Evolutionary conservation across 2,888 invertebrate genomes (phyloP), one percentile per base, ranked within the genome.

Genomic region (Dichetophora obliterata): DNA sequence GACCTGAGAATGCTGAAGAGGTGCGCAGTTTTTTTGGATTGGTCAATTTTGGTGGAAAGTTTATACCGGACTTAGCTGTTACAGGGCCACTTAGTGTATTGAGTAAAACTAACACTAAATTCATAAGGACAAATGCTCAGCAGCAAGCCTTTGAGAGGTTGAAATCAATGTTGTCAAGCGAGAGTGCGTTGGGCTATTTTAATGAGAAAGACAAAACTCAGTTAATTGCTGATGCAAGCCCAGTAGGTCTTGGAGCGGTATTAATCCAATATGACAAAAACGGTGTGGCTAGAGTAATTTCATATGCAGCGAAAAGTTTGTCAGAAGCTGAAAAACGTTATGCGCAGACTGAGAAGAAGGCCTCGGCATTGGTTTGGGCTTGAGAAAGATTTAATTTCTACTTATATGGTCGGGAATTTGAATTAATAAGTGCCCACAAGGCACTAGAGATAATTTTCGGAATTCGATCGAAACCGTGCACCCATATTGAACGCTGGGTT

Each of bases 361-460:
- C 85, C 4, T 80, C 87, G 5, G 83, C 85, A 14, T 77, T 88
- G 6, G 81, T 88, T 88, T 75, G 83, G 81, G 88, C 85, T 4
- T 83, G 87, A 11, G 84, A 86, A 69, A 82, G 83, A 72, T 90
- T 90, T 79, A 83, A 88, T 73, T 80, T 83, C 14, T 90, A 86
- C 76, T 37, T 90, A 1, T 85, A 80, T 78, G 90, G 90, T 0
- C 81, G 85, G 16, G 79, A 83, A 6, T 90, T 90, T 79, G 85
- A 84, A 0, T n/a, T 71, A n/a, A 54, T 71, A 50, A 54, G 54
- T 9, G 71, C 57, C 34, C 71, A 71, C 37, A 71, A 71, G 24
- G 54, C 71, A 27, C 14, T 71, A 54, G 71, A 71, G 22, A 71
- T 54, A n/a, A 71, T 71, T 11, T 54, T 71, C 19, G 71, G 48